These are phyloP conservation scores for Adelosebastes latens DNA, from an alignment of 2,797 vertebrate species.

Conservation along the genomic window DNA sequence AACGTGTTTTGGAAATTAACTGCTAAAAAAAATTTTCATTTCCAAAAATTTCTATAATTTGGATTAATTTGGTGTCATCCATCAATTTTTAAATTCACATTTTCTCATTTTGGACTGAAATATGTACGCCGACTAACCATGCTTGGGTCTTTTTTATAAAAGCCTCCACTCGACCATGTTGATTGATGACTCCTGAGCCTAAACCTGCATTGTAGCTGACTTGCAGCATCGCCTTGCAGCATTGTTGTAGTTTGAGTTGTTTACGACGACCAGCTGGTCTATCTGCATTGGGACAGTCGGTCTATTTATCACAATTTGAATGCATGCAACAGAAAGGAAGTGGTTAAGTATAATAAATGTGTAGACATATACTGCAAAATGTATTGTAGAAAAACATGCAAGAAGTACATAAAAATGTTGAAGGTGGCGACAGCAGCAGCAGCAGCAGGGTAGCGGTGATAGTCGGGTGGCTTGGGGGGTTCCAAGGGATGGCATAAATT, in stretches of 20 bases:
- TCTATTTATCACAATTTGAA: conserved; percentile 42
- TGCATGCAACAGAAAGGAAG: conserved; percentile 18
- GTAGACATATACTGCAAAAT: background rate
- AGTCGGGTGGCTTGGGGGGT: background rate
- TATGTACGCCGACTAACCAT: background rate
- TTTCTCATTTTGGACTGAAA: background rate
- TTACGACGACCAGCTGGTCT: conserved; percentile 39
- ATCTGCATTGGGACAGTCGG: conserved; percentile 14
- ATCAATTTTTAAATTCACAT: background rate
- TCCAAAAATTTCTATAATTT: background rate
- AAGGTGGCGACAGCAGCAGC: background rate
- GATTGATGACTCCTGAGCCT: conserved; percentile 44
- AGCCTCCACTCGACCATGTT: background rate
- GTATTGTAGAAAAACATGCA: conserved; percentile 10
- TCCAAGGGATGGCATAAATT: conserved; percentile 31
- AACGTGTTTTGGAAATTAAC: background rate
- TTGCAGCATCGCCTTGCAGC: conserved; percentile 27
- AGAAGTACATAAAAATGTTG: background rate
- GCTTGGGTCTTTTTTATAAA: background rate
- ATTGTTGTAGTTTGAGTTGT: conserved; percentile 29
- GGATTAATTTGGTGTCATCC: background rate
- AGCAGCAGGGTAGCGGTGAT: conserved; percentile 18
- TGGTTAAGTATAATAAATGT: conserved; percentile 38
- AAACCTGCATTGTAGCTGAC: conserved; percentile 29
- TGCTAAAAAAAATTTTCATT: background rate